These are phyloP conservation scores for Tragelaphus scriptus DNA, from an alignment of 2,113 vertebrate genomes.

Conservation along the genomic window DNA sequence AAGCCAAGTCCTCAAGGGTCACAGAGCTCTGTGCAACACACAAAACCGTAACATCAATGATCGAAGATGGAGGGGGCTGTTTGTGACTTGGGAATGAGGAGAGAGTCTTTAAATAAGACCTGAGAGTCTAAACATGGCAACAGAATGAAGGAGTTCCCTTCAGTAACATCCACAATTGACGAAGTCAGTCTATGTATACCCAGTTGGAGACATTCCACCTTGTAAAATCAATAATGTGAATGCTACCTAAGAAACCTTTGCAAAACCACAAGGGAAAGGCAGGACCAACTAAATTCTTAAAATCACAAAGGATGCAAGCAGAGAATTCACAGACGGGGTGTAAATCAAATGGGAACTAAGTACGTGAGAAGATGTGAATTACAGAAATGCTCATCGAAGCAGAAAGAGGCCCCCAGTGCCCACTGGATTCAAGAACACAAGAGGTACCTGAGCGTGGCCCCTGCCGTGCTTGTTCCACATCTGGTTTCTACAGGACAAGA, in stretches of 20 bases:
- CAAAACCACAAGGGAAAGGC: background rate
- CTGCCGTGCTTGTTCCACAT: rapidly evolving
- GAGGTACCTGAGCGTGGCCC: rapidly evolving
- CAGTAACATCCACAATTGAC: background rate
- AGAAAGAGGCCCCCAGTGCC: rapidly evolving
- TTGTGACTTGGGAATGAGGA: background rate
- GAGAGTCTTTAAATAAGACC: background rate
- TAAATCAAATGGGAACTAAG: rapidly evolving
- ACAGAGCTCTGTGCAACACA: rapidly evolving
- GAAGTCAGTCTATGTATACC: background rate
- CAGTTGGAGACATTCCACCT: no score
- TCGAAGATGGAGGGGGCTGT: rapidly evolving
- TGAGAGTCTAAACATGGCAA: background rate
- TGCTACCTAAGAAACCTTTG: background rate
- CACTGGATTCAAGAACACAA: rapidly evolving
- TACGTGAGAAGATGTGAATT: rapidly evolving
- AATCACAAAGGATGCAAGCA: background rate
- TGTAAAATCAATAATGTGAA: background rate
- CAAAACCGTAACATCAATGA: rapidly evolving
- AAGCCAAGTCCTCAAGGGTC: background rate
- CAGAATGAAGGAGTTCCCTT: rapidly evolving
- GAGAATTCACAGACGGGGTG: rapidly evolving
- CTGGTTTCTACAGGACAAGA: background rate
- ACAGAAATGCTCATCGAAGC: rapidly evolving
- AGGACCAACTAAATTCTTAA: background rate